Base-by-base conservation (phyloP, 2,113 vertebrate genomes). In the Paramormyrops kingsleyae region DNA sequence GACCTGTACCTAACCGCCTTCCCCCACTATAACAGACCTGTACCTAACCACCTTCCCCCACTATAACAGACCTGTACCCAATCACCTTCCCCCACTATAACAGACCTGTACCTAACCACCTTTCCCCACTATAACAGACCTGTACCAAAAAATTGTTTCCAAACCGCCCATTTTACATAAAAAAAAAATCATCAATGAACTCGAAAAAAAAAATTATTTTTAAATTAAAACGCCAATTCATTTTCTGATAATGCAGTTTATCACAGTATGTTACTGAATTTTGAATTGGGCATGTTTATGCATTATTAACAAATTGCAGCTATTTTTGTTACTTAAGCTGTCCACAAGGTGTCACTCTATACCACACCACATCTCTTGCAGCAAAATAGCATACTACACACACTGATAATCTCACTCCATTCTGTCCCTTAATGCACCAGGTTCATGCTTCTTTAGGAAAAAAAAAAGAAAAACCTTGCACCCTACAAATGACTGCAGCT, bases 301-400 rank as follows among this genome's bases (percentile, higher is more conserved):
- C n/a, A 66, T 80, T 80, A 80, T 80, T 80, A 80, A 39, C 12
- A 80, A 80, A 80, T 42, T 35, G 17, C 35, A 35, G 88, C 87
- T 50, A 88, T 93, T 80, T 7, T 84, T 88, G 70, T 88, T 90
- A 83, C 49, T 31, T 77, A 74, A 21, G 31, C 39, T 77, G 87
- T 92, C 90, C 91, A 90, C 77, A 62, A 31, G 89, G 83, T 89
- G 87, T 92, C 88, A 92, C 90, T 86, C 66, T 90, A 90, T 42
- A 90, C 90, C 47, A 89, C 44, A 17, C 35, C 88, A 83, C 31
- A 77, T 89, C 62, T 21, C 27, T 1, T 87, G n/a, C 49, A 87
- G 85, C n/a, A 87, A 21, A 47, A 80, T n/a, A 49, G 35, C 49
- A 87, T 35, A 19, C 47, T 12, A 31, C 47, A 53, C 47, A 35